phyloP scores from a whole-genome alignment of 2,797 vertebrate genomes.

The Leptoclinus maculatus region DNA sequence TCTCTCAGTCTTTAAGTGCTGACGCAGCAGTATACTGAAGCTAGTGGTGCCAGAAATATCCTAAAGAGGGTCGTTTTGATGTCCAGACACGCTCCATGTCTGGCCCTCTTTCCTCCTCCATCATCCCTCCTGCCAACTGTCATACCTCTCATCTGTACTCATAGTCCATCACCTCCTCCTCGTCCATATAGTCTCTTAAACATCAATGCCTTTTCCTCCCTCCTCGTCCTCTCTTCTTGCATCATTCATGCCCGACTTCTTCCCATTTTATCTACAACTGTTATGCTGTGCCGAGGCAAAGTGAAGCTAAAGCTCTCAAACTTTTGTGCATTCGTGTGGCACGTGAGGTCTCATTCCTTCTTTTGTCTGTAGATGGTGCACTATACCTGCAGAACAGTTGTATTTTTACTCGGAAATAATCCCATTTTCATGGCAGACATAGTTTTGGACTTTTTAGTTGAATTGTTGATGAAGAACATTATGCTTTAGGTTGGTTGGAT shows the following conservation, averaged over 20 bases:
- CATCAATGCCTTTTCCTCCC: conserved; percentile 17
- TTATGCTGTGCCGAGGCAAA: too few species aligned
- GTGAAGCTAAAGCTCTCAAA: too few species aligned
- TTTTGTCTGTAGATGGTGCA: neutral
- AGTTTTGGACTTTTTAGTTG: neutral
- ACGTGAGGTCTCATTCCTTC: too few species aligned
- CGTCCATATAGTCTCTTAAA: too few species aligned
- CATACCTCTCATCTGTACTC: conserved; percentile 18
- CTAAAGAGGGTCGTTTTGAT: conserved; percentile 32
- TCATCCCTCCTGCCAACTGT: conserved; percentile 44
- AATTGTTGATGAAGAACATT: conserved; percentile 19
- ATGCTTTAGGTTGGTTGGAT: neutral
- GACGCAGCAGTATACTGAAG: conserved; percentile 40
- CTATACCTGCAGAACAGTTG: neutral
- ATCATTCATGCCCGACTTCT: conserved; percentile 32
- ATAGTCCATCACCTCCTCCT: neutral
- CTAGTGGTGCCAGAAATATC: conserved; percentile 16
- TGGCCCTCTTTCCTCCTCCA: conserved; percentile 7
- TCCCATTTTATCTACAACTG: conserved; percentile 28
- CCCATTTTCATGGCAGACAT: neutral
- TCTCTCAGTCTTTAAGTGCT: conserved; percentile 37
- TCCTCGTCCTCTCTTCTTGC: conserved; percentile 18
- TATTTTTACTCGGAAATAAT: neutral
- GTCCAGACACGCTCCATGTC: conserved; percentile 6
- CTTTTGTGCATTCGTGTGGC: neutral